Conservation (phyloP, 2,113 vertebrate genomes). For the Chionis minor region DNA sequence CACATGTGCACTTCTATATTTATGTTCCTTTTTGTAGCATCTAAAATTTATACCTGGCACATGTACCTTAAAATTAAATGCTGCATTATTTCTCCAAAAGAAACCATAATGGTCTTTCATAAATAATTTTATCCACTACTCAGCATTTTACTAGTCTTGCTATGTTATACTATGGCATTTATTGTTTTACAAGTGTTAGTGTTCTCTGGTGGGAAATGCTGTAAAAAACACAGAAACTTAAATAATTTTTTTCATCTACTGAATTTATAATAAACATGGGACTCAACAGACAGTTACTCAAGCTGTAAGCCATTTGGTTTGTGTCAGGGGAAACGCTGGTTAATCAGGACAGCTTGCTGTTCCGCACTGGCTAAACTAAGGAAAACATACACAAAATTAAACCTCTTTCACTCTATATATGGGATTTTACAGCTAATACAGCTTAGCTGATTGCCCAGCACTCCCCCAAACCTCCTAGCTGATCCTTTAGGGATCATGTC, state of each 20-base stretch:
- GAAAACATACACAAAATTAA: constrained; percentile 2
- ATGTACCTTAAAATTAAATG: constrained; percentile 22
- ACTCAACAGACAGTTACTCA: constrained; percentile 33
- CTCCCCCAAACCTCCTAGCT: neutral
- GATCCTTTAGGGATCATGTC: neutral
- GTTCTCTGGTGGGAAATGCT: constrained; percentile 48
- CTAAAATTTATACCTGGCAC: neutral
- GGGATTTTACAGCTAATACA: constrained; percentile 34
- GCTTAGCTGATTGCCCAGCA: neutral
- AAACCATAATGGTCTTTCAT: constrained; percentile 23
- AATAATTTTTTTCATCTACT: constrained; percentile 57
- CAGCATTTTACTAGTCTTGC: constrained; percentile 24
- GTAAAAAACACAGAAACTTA: constrained; percentile 22
- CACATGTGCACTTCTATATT: neutral
- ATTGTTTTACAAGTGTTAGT: constrained; percentile 32
- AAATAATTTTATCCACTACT: constrained; percentile 57
- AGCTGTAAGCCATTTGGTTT: constrained; percentile 56
- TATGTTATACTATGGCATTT: constrained; percentile 15
- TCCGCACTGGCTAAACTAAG: neutral
- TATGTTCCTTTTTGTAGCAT: neutral
- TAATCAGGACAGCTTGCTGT: constrained; percentile 52
- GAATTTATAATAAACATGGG: constrained; percentile 42
- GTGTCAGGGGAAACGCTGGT: neutral
- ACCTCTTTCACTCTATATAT: constrained; percentile 12
- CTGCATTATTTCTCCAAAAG: constrained; percentile 8